Base-by-base conservation (phyloP, 2,113 vertebrate genomes). In the Xiphophorus maculatus region DNA sequence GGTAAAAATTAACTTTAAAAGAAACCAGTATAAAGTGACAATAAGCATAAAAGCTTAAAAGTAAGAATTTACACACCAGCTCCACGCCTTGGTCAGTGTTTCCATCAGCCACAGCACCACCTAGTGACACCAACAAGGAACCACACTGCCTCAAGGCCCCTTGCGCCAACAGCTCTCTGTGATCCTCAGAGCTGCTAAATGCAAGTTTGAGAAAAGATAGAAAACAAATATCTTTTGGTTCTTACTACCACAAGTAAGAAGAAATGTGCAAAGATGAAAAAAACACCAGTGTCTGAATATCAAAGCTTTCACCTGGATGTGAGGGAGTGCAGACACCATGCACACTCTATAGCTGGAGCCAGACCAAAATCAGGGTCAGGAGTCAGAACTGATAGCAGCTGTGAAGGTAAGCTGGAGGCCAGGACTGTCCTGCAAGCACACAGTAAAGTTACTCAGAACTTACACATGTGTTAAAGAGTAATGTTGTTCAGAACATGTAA, bases 251-350 rank as follows among this genome's bases (percentile, higher is more conserved):
- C 4, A n/a, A 65, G 19, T 66, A 40, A 1, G 22, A 17, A 44
- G 0, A 61, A 58, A 58, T n/a, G 7, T 2, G 22, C 19, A 58
- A 19, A 54, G 17, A 9, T 0, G 62, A 33, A 30, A 63, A 25
- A 19, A 61, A 11, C 35, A 4, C 32, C 2, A 28, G 5, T 15
- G 51, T 35, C 28, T 60, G 14, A 37, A 65, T 12, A 11, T n/a
- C 13, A 42, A 37, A 28, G 33, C 33, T 28, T 81, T 84, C 93
- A 99, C 98, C 96, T 96, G 91, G 95, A 95, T 62, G 94, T 63
- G 65, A 99, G 93, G 90, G 98, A 99, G 92, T 99, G 97, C 74
- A 99, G 95, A 83, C 97, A 97, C 98, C 98, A 99, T 0, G 97
- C 96, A 84, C 95, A 97, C 88, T 99, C 98, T 77, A 98, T 94